Evolutionary conservation across 2,113 vertebrate genomes (phyloP), one percentile per base, ranked within the genome.

Genomic region (Sebastes schlegelii): DNA sequence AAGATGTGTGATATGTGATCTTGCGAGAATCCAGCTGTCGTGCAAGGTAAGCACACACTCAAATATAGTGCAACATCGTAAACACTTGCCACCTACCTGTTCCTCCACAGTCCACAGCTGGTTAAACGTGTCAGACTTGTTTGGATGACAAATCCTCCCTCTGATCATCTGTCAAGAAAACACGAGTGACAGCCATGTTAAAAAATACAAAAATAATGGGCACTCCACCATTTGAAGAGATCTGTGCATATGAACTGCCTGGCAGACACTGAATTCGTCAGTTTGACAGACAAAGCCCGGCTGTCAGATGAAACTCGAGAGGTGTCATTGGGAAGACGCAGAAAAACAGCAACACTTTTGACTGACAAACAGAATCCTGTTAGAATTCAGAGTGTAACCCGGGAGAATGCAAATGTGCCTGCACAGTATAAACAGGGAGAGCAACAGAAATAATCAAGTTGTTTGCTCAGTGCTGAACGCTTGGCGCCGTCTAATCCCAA

Each of bases 31-130:
- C 34, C 34, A 34, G 34, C 34, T 34, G 34, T 3, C 34, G 34
- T 34, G 34, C 0, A 34, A 34, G 34, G 34, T 34, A 34, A 34
- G 34, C 74, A n/a, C 12, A 12, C 17, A 23, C 12, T 11, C 1
- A 70, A 69, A 74, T 40, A 6, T 0, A 46, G 8, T 17, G 45
- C 40, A 46, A 23, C 40, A 40, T 26, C 19, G 21, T 11, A 2
- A 17, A 76, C 1, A 43, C 7, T 12, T n/a, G 4, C 8, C 21
- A 62, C 88, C 62, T 95, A 99, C 98, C 98, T 99, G 98, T 77
- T 99, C 98, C 89, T 99, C 98, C 82, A 99, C 95, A 74, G 97
- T 98, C 98, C 98, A 99, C 85, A 99, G 94, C 89, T 99, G 98
- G 94, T 99, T 99, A 92, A 99, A 99, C 11, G 98, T 98, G 94